Percentiles rank a stretch among this genome's conserved stretches.
Conservation (phyloP, 2,797 vertebrate species). For the Pteropus rufus region DNA sequence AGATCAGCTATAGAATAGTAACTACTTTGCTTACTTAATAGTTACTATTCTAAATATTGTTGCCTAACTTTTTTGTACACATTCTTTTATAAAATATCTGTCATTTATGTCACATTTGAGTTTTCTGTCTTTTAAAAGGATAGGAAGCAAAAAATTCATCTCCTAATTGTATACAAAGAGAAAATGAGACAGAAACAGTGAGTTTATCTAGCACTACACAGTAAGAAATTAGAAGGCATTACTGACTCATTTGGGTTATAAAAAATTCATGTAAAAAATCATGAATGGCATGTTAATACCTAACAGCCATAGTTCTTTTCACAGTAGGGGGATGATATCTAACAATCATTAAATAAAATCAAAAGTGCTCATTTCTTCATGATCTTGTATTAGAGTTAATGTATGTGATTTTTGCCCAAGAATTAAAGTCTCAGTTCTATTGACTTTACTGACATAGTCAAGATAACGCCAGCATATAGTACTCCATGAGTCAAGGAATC, state of each 20-base stretch:
- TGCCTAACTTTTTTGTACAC: neutral
- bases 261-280: neutral
- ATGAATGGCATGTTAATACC: neutral
- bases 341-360: neutral
- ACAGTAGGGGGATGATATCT: neutral
- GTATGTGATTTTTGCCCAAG: neutral
- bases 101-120: neutral
- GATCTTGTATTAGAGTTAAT: neutral
- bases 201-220: neutral
- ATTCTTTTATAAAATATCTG: neutral
- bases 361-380: neutral
- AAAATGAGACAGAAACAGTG: neutral
- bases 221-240: neutral
- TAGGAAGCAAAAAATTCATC: neutral
- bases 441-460: neutral
- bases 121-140: slow-evolving; percentile 1
- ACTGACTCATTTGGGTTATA: neutral
- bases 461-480: neutral
- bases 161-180: neutral
- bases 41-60: neutral
- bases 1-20: neutral
- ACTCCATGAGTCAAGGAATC: neutral
- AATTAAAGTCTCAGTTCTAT: neutral
- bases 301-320: neutral
- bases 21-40: neutral